A percentile compares a stretch with the other conserved stretches of the same genome.
Conservation (phyloP, 2,113 vertebrate genomes). For the Caloenas nicobarica region DNA sequence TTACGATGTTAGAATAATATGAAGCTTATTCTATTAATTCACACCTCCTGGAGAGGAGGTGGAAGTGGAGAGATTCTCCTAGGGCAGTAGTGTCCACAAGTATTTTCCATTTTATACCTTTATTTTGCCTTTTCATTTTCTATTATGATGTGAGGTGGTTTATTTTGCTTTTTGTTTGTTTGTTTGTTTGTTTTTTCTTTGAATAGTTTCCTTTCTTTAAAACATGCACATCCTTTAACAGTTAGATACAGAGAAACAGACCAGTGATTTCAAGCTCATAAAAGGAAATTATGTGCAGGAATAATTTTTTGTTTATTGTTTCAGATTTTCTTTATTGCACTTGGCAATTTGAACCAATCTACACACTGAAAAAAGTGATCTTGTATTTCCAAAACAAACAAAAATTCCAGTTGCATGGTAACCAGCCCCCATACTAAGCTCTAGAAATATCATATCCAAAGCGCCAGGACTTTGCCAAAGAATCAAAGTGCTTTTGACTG, state of each 20-base stretch:
- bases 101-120: not conserved
- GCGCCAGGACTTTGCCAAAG: not conserved
- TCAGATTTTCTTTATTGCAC: not conserved
- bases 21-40: not conserved
- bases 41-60: not conserved
- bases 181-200: not conserved
- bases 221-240: not conserved
- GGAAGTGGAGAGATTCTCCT: not conserved
- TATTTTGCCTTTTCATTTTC: not conserved
- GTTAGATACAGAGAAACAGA: not conserved
- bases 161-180: not conserved
- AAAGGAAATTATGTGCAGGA: not conserved
- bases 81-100: not conserved
- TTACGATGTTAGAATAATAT: not conserved
- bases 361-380: not conserved
- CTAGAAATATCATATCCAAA: constrained; percentile 23
- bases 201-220: not conserved
- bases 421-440: not conserved
- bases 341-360: constrained; percentile 14
- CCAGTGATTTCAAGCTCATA: not conserved
- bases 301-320: constrained; percentile 31
- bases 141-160: not conserved
- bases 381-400: constrained; percentile 33
- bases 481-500: not conserved
- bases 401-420: constrained; percentile 34